A percentile compares a stretch with the other conserved stretches of the same genome.
phyloP scores from a whole-genome alignment of 2,888 invertebrate genomes.

The Zaprionus lineosus region DNA sequence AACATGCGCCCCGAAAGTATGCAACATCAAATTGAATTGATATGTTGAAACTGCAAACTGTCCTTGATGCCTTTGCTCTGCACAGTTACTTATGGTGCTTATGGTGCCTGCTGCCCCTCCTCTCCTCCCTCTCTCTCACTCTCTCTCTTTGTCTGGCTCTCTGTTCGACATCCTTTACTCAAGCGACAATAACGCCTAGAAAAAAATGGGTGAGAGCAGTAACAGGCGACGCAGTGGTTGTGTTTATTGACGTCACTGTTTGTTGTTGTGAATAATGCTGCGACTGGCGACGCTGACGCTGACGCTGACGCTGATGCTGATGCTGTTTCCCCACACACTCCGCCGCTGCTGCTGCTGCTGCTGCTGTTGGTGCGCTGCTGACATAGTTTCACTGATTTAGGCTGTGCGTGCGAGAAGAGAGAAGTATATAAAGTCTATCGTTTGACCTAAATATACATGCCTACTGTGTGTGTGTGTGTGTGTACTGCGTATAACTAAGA shows the following conservation, averaged over 20 bases:
- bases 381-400: slow-evolving; percentile 69
- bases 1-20: slow-evolving; percentile 44
- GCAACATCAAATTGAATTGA: slow-evolving; percentile 33
- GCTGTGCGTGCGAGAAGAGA: slow-evolving; percentile 25
- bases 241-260: slow-evolving; percentile 36
- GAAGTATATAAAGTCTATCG: not conserved
- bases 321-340: too few relatives aligned
- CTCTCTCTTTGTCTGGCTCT: too few relatives aligned
- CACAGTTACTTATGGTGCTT: slow-evolving; percentile 7
- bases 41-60: slow-evolving; percentile 25
- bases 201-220: not conserved
- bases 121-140: not conserved
- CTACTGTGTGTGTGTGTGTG: not conserved
- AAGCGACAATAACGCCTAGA: slow-evolving; percentile 25
- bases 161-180: too few relatives aligned
- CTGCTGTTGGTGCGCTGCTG: slow-evolving; percentile 46
- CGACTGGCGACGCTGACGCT: not conserved
- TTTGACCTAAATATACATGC: slow-evolving; percentile 52
- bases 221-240: slow-evolving; percentile 3
- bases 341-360: slow-evolving; percentile 18
- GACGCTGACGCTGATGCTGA: slow-evolving; percentile 11
- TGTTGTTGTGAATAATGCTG: slow-evolving; percentile 7
- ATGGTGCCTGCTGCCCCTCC: not conserved
- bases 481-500: slow-evolving; percentile 4
- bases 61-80: slow-evolving; percentile 37